phyloP scores from a whole-genome alignment of 2,113 vertebrate genomes.

The Daubentonia madagascariensis region DNA sequence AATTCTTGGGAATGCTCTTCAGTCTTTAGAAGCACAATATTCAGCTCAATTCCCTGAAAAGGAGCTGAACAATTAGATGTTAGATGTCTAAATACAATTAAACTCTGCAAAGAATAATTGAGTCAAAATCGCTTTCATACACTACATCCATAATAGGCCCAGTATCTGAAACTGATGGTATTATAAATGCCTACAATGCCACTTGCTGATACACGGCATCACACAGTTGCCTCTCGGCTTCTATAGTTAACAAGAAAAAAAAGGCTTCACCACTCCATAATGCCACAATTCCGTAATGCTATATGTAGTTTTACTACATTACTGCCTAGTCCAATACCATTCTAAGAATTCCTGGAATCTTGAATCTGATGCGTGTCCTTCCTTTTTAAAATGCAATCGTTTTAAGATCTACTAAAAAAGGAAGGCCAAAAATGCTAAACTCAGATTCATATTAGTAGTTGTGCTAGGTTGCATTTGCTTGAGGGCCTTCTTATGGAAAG shows the following conservation, averaged over 20 bases:
- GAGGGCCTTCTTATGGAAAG: neutral
- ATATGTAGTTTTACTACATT: neutral
- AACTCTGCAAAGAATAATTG: neutral
- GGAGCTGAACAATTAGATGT: neutral
- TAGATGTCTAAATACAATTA: neutral
- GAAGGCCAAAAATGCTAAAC: neutral
- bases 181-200: neutral
- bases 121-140: neutral
- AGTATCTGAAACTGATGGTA: neutral
- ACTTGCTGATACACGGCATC: neutral
- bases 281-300: no score
- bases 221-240: neutral
- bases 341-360: neutral
- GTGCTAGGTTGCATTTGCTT: neutral
- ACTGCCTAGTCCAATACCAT: neutral
- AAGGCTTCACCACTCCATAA: neutral
- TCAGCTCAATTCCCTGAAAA: neutral
- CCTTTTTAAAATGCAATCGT: neutral
- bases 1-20: neutral
- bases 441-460: neutral
- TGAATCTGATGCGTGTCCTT: neutral
- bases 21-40: neutral
- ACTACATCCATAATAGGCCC: neutral
- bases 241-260: neutral
- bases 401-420: neutral